Evolutionary conservation across 2,888 invertebrate species (phyloP).

Genomic region (Congeria kusceri): DNA sequence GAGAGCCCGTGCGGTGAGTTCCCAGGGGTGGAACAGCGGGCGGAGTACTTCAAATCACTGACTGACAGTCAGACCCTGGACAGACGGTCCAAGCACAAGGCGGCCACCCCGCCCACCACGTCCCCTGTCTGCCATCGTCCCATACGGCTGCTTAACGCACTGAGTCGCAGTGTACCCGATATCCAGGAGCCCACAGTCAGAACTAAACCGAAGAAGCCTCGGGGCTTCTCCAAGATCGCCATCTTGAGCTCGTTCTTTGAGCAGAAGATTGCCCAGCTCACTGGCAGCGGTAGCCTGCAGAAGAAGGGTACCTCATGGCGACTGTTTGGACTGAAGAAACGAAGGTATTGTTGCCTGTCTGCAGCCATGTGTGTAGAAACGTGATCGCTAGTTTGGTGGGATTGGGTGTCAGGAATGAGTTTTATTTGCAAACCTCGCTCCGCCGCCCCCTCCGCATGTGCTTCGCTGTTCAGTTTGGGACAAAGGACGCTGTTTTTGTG

Average conservation of each 20-base stretch:
- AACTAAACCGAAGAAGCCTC: slow-evolving; percentile 49
- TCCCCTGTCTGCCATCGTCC: slow-evolving; percentile 53
- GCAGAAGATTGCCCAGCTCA: slow-evolving; percentile 73
- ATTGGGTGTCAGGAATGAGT: too few relatives aligned
- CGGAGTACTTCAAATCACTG: slow-evolving; percentile 74
- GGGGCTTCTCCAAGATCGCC: slow-evolving; percentile 77
- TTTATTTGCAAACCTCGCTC: too few relatives aligned
- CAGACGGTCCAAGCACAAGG: slow-evolving; percentile 54
- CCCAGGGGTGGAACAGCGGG: slow-evolving; percentile 32
- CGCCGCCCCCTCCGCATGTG: too few relatives aligned
- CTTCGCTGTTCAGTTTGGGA: too few relatives aligned
- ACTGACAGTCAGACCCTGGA: slow-evolving; percentile 80
- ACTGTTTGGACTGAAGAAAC: slow-evolving; percentile 52
- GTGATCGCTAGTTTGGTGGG: too few relatives aligned
- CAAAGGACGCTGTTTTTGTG: too few relatives aligned
- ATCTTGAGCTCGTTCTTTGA: slow-evolving; percentile 81
- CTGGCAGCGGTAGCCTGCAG: slow-evolving; percentile 49
- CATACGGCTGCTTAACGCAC: slow-evolving; percentile 40
- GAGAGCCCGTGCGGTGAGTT: slow-evolving; percentile 65
- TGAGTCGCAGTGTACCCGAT: slow-evolving; percentile 51
- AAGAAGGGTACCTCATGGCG: slow-evolving; percentile 39
- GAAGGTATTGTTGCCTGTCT: slow-evolving; percentile 28
- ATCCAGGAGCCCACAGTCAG: slow-evolving; percentile 35
- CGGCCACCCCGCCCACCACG: slow-evolving; percentile 15
- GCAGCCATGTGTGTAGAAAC: not conserved